Conservation (phyloP, 2,888 invertebrate genomes). For the Dynastes grantii region DNA sequence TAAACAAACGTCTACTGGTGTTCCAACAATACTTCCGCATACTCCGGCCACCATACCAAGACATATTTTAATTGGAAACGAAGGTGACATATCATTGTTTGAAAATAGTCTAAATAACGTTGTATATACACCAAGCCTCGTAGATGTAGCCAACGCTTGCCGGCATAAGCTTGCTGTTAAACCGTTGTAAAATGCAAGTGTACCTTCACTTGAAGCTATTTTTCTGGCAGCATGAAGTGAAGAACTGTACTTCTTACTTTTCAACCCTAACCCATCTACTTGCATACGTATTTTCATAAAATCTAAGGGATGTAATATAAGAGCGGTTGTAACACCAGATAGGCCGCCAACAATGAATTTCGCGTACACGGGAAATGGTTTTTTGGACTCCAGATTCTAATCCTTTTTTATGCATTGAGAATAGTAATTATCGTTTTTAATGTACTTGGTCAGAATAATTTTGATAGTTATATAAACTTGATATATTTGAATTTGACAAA, state of each 20-base stretch:
- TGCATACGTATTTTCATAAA: constrained; percentile 48
- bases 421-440: no score
- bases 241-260: constrained; percentile 1
- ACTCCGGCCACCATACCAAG: constrained; percentile 93
- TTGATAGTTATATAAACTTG: no score
- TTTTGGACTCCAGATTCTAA: constrained; percentile 1
- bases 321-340: constrained; percentile 34
- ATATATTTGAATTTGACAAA: neutral
- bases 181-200: constrained; percentile 90
- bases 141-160: constrained; percentile 98
- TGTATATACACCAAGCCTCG: constrained; percentile 94
- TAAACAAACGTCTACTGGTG: constrained; percentile 96
- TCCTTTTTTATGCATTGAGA: neutral
- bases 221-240: constrained; percentile 19
- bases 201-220: constrained; percentile 71
- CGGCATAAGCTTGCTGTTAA: constrained; percentile 93
- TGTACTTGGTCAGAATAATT: no score
- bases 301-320: constrained; percentile 40
- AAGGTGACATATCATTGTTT: constrained; percentile 81
- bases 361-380: constrained; percentile 16
- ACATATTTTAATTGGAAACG: constrained; percentile 84
- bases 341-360: constrained; percentile 37
- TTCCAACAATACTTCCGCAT: constrained; percentile 89
- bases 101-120: constrained; percentile 82
- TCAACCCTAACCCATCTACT: constrained; percentile 24